A percentile compares a stretch with the other conserved stretches of the same genome.
Conservation (phyloP, 2,888 invertebrate species). For the Phortica magna region DNA sequence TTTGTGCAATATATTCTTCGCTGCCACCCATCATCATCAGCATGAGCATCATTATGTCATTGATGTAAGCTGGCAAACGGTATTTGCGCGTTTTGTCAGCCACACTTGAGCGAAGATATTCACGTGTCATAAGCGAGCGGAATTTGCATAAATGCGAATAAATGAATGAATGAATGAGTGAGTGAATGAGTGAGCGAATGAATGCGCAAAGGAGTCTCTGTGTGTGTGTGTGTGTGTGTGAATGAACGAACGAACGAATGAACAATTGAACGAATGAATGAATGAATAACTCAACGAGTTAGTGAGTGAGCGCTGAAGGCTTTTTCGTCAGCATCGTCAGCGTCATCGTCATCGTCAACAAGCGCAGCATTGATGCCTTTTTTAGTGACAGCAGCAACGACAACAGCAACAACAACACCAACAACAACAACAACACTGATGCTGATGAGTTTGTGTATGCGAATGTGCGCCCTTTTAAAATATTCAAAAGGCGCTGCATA, state of each 20-base stretch:
- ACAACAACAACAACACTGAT: constrained; percentile 46
- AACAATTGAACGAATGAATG: background rate
- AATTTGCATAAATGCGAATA: background rate
- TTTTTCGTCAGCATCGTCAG: background rate
- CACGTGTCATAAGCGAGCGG: background rate
- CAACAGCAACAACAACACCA: constrained; percentile 34
- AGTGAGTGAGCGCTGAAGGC: constrained; percentile 3
- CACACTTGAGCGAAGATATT: background rate
- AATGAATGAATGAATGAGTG: background rate
- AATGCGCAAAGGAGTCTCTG: background rate
- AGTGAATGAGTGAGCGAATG: background rate
- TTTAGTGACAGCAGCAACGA: constrained; percentile 36
- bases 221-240: background rate
- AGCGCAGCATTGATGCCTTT: constrained; percentile 15
- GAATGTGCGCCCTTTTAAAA: constrained; percentile 14
- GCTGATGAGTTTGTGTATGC: constrained; percentile 22
- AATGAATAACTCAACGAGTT: background rate
- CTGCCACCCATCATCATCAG: too few relatives aligned
- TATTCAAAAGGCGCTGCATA: constrained; percentile 14
- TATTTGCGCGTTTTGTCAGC: background rate
- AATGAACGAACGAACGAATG: background rate
- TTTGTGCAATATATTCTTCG: too few relatives aligned
- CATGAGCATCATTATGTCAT: too few relatives aligned
- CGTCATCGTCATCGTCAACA: background rate
- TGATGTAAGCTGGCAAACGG: too few relatives aligned